Conservation (phyloP, 2,888 invertebrate species). For the Drosophila borealis region DNA sequence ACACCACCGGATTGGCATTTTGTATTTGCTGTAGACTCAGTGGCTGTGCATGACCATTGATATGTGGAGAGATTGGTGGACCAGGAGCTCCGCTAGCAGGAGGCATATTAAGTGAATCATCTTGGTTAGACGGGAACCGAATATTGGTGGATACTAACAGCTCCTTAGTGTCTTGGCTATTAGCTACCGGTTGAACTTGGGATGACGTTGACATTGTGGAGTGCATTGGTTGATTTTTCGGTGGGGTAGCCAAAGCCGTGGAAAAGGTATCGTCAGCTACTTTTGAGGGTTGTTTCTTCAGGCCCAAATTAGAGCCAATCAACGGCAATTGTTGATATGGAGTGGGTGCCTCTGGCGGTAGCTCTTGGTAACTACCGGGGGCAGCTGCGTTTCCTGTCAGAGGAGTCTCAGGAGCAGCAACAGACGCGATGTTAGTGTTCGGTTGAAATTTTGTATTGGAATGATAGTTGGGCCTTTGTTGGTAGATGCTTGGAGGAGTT, state of each 20-base stretch:
- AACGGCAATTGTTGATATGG: constrained; percentile 80
- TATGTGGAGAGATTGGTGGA: constrained; percentile 71
- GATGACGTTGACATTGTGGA: constrained; percentile 4
- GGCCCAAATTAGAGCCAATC: constrained; percentile 58
- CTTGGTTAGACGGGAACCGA: constrained; percentile 82
- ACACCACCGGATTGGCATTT: constrained; percentile 80
- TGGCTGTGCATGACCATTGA: constrained; percentile 84
- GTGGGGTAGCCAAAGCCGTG: constrained; percentile 1
- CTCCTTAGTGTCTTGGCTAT: constrained; percentile 80
- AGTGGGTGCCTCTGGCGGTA: constrained; percentile 76
- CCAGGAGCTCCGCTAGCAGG: constrained; percentile 57
- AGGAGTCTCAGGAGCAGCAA: neutral
- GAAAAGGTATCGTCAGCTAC: constrained; percentile 7
- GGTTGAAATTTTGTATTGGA: constrained; percentile 66
- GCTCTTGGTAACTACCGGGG: constrained; percentile 40
- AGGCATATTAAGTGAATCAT: constrained; percentile 65
- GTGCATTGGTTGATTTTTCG: constrained; percentile 12
- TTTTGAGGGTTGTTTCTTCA: constrained; percentile 38
- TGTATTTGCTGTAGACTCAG: constrained; percentile 82
- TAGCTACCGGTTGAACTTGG: constrained; percentile 3
- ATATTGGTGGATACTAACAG: constrained; percentile 83
- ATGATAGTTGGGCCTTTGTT: constrained; percentile 51
- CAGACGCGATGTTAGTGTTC: constrained; percentile 48
- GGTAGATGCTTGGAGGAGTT: constrained; percentile 31
- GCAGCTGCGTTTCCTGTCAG: constrained; percentile 9